Conservation (phyloP, 2,888 invertebrate species). For the Polydesmus complanatus region DNA sequence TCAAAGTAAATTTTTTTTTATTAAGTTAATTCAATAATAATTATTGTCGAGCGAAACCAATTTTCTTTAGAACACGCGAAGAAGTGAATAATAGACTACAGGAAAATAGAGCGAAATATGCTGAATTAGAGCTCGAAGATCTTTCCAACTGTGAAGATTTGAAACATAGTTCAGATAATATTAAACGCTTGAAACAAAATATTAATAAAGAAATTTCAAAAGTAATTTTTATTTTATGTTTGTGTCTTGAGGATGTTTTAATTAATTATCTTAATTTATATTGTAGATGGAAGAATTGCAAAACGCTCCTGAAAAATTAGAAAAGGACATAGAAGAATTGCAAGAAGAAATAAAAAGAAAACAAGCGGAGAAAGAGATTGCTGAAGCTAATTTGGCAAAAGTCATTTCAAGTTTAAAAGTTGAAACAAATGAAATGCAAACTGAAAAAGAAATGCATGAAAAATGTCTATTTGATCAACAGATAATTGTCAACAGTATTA, state of each 20-base stretch:
- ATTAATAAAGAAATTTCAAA: slow-evolving; percentile 40
- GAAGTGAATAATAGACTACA: slow-evolving; percentile 29
- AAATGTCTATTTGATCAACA: slow-evolving; percentile 52
- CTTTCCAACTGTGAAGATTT: slow-evolving; percentile 45
- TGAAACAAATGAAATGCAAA: slow-evolving; percentile 54
- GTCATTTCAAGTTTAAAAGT: slow-evolving; percentile 49
- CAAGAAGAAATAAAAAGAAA: slow-evolving; percentile 39
- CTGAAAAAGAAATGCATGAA: slow-evolving; percentile 53
- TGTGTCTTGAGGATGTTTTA: slow-evolving; percentile 5
- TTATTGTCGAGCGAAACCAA: too few relatives aligned
- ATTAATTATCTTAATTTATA: slow-evolving; percentile 10
- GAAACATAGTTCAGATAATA: slow-evolving; percentile 47
- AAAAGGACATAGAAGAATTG: slow-evolving; percentile 46
- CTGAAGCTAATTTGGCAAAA: slow-evolving; percentile 33
- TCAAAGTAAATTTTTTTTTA: slow-evolving; percentile 9
- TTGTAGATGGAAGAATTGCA: slow-evolving; percentile 46
- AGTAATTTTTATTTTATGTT: slow-evolving; percentile 20
- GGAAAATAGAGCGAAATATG: slow-evolving; percentile 21
- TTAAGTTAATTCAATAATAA: slow-evolving; percentile 1
- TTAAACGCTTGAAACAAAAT: slow-evolving; percentile 55
- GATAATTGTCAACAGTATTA: slow-evolving; percentile 53
- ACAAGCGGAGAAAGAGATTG: slow-evolving; percentile 41
- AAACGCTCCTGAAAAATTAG: slow-evolving; percentile 57
- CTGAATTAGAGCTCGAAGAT: slow-evolving; percentile 31
- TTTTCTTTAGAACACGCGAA: slow-evolving; percentile 26